A percentile compares a stretch with the other conserved stretches of the same genome.
Conservation (phyloP, 2,113 vertebrate genomes). For the Strigops habroptila region DNA sequence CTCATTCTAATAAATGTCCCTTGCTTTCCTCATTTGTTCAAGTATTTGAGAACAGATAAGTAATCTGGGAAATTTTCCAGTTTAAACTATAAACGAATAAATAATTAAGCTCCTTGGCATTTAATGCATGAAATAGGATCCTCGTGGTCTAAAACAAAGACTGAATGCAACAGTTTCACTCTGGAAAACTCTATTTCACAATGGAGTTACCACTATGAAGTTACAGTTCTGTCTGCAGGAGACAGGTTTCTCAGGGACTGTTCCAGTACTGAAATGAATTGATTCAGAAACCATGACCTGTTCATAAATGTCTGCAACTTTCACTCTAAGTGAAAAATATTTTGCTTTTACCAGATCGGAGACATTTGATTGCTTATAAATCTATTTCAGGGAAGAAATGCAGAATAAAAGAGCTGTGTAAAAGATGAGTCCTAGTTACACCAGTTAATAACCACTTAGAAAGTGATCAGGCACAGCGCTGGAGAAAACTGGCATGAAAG, state of each 20-base stretch:
- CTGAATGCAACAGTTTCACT: neutral
- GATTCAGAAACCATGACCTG: neutral
- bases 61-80: constrained; percentile 20
- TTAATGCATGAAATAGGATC: constrained; percentile 8
- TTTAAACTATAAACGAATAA: constrained; percentile 2
- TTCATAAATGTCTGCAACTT: neutral
- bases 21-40: neutral
- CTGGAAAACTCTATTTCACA: neutral
- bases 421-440: neutral
- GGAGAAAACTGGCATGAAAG: neutral
- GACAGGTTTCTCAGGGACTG: constrained; percentile 2
- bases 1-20: neutral
- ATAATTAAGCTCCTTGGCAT: constrained; percentile 1
- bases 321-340: neutral
- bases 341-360: neutral
- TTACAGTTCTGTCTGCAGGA: constrained; percentile 5
- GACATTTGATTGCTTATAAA: neutral
- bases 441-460: neutral
- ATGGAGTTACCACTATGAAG: neutral
- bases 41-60: neutral
- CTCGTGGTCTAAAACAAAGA: constrained; percentile 23
- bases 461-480: neutral
- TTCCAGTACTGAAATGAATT: constrained; percentile 25
- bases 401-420: neutral
- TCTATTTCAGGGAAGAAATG: neutral